Evolutionary conservation across 1,140 invertebrate species (phyloP), one percentile per base, ranked within the genome.

Genomic region (Cylas formicarius): DNA sequence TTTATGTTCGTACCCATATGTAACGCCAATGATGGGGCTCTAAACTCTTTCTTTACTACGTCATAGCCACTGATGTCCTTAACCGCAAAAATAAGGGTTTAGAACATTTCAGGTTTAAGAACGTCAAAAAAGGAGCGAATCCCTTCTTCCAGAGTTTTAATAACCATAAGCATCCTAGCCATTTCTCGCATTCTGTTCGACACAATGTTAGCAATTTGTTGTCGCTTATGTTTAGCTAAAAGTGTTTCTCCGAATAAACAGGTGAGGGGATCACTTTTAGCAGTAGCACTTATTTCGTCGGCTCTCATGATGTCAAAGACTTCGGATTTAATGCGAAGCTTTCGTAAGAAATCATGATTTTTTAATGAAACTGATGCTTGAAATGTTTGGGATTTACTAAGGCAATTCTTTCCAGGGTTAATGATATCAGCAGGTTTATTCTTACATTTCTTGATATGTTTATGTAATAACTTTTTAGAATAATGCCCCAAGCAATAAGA

Each of bases 181-280:
- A 51, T 51, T 48, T 55, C 52, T 37, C 49, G 33, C 6, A 55
- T 48, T 38, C 48, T 52, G n/a, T 44, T 48, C 2, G 52, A 55
- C 26, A 44, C 33, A 1, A 52, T 28, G 19, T 6, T 41, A 4
- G 37, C 13, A 22, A 55, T 48, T 40, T 52, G 52, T 38, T 48
- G 26, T 26, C 41, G 35, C 42, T 52, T 55, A 24, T 55, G 53
- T 39, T 52, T 55, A 9, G 21, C 32, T 21, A 55, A 21, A 21
- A 45, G 40, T 14, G 26, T 8, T 46, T 49, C 45, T 9, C 45
- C 50, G 36, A 43, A 55, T 23, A 49, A 26, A 44, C 49, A 52
- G 31, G 52, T 55, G 9, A 55, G 29, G 6, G 36, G 27, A 42
- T 54, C 52, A 22, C 18, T 52, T 52, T 55, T 52, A 2, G 53